phyloP scores from a whole-genome alignment of 2,113 vertebrate genomes.

The Petromus typicus region DNA sequence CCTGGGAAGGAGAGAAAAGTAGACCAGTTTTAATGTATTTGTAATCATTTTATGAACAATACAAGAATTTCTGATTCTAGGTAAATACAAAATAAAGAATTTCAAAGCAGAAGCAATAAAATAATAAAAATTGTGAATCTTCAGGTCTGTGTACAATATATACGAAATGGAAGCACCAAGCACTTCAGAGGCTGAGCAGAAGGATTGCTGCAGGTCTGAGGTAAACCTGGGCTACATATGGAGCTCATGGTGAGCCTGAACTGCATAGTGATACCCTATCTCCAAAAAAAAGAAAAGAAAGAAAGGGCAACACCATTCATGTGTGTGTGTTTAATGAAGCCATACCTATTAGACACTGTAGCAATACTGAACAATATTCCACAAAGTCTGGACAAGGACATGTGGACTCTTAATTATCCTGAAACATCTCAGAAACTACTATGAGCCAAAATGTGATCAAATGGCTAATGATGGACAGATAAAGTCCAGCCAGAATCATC shows the following conservation, averaged over 20 bases:
- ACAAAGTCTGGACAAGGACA: constrained; percentile 33
- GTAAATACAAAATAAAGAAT: constrained; percentile 52
- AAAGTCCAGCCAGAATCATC: neutral
- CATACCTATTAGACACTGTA: neutral
- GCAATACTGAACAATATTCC: constrained; percentile 13
- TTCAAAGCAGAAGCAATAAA: constrained; percentile 13
- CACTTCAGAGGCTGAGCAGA: neutral
- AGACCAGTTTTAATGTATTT: constrained; percentile 22
- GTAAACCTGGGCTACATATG: neutral
- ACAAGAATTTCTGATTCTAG: constrained; percentile 1
- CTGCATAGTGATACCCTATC: neutral
- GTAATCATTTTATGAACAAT: constrained; percentile 49
- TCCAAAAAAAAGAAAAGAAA: neutral
- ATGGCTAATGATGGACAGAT: neutral
- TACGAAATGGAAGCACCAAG: neutral
- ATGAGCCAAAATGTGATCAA: neutral
- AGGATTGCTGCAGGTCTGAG: neutral
- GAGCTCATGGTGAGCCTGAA: neutral
- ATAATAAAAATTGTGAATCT: constrained; percentile 52
- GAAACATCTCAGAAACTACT: constrained; percentile 47
- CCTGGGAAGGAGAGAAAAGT: constrained; percentile 83
- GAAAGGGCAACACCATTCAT: neutral
- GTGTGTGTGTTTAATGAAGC: neutral
- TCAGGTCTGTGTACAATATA: neutral
- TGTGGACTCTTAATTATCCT: neutral